These are phyloP conservation scores for Sesia bembeciformis DNA, from an alignment of 2,888 invertebrate genomes.

Conservation along the genomic window DNA sequence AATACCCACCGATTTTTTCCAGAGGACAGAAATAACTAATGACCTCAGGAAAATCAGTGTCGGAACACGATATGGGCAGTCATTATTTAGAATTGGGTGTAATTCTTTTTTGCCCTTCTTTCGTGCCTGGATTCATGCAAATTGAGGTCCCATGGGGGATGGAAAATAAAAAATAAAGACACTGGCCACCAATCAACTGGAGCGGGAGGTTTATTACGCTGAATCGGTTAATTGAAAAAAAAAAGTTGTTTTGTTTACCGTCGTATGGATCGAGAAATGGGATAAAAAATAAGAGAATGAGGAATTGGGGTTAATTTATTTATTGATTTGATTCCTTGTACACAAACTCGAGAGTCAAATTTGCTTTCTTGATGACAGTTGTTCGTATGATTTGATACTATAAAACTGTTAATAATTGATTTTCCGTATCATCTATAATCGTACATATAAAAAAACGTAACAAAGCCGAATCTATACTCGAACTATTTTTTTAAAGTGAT, in stretches of 20 bases:
- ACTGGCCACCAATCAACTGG: slow-evolving; percentile 1
- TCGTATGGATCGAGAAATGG: no score
- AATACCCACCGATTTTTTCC: neutral
- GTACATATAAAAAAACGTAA: no score
- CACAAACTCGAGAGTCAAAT: no score
- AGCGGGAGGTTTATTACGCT: neutral
- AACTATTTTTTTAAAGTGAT: no score
- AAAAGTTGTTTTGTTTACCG: neutral
- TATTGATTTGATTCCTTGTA: no score
- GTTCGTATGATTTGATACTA: no score
- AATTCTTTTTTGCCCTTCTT: neutral
- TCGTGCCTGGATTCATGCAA: neutral
- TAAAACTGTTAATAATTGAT: no score
- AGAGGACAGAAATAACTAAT: slow-evolving; percentile 1
- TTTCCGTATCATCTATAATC: no score
- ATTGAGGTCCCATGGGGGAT: slow-evolving; percentile 1
- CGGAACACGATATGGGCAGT: slow-evolving; percentile 4
- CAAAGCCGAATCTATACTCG: no score
- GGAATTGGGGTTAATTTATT: no score
- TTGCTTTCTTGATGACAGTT: no score
- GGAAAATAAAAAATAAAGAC: slow-evolving; percentile 2
- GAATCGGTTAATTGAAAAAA: slow-evolving; percentile 1
- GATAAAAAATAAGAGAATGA: no score
- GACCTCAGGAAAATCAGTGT: slow-evolving; percentile 3
- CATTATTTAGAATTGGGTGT: slow-evolving; percentile 6